Evolutionary conservation across 2,113 vertebrate genomes (phyloP), one percentile per base, ranked within the genome.

Genomic region (Menidia beryllina): DNA sequence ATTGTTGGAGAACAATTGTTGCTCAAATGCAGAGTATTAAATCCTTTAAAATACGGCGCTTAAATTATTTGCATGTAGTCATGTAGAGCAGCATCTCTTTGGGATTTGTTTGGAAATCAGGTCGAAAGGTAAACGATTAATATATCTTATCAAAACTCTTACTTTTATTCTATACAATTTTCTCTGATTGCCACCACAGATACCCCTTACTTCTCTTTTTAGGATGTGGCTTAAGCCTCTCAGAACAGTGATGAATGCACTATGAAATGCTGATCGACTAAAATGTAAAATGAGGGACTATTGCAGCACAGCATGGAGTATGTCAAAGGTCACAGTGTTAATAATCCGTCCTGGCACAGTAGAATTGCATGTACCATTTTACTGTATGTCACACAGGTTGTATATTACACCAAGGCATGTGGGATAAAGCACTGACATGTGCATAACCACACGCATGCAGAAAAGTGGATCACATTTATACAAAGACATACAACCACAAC

Each of bases 181-280:
- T 26, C 14, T 10, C 36, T 13, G 2, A 21, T 21, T 45, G 19
- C 30, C 24, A 20, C 50, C 41, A 30, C 51, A 50, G 13, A 24
- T 10, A 2, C 0, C 3, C 25, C 47, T 36, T 20, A 39, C 41
- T 41, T 68, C 20, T 8, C 39, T n/a, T n/a, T 52, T 30, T 13
- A 17, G 19, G 84, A 82, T 74, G 76, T 27, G 5, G 34, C 66
- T 36, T 56, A 65, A 59, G 30, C 52, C 55, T 65, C 56, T 27
- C 7, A 26, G 23, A 70, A 64, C 52, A 24, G 49, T 79, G 71
- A 81, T 78, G 68, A 69, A 80, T 77, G 25, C 68, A 61, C 72
- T 58, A 49, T 84, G 86, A 86, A 88, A 80, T 79, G 51, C 41
- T 84, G 84, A 89, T 81, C 76, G 61, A 39, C 45, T 83, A 72